Evolutionary conservation across 2,113 vertebrate species (phyloP).

Genomic region (Ailuropoda melanoleuca): DNA sequence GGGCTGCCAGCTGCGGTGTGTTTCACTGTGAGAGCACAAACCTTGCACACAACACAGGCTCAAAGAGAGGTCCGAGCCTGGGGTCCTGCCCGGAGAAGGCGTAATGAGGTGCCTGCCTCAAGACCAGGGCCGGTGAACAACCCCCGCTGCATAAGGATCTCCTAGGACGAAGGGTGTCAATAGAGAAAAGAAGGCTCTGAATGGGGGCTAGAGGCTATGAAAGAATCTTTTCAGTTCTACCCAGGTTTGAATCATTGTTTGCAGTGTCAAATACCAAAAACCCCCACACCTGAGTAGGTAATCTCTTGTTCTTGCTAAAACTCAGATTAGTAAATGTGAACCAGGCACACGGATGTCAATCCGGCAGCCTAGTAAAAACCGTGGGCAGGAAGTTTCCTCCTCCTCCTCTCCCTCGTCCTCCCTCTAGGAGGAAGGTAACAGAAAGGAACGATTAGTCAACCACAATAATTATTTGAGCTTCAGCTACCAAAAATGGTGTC

Average conservation of each 20-base stretch:
- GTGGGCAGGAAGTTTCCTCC: neutral
- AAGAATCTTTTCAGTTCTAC: neutral
- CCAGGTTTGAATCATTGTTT: neutral
- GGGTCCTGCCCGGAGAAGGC: neutral
- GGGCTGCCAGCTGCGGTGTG: neutral
- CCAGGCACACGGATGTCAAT: neutral
- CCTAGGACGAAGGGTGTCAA: neutral
- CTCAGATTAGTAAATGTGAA: neutral
- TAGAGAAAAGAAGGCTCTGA: neutral
- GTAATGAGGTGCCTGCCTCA: neutral
- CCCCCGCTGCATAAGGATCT: neutral
- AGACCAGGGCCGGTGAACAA: neutral
- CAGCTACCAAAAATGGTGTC: neutral
- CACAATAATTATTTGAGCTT: neutral
- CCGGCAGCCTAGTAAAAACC: neutral
- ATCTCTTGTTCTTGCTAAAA: neutral
- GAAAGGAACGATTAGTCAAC: neutral
- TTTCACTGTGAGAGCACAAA: neutral
- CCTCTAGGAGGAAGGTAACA: neutral
- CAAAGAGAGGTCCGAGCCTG: neutral
- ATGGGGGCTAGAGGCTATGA: neutral
- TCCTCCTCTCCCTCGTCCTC: neutral
- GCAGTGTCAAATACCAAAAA: neutral
- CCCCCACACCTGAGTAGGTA: neutral
- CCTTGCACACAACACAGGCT: neutral